Conservation (phyloP, 2,888 invertebrate genomes). For the Macaria notata region DNA sequence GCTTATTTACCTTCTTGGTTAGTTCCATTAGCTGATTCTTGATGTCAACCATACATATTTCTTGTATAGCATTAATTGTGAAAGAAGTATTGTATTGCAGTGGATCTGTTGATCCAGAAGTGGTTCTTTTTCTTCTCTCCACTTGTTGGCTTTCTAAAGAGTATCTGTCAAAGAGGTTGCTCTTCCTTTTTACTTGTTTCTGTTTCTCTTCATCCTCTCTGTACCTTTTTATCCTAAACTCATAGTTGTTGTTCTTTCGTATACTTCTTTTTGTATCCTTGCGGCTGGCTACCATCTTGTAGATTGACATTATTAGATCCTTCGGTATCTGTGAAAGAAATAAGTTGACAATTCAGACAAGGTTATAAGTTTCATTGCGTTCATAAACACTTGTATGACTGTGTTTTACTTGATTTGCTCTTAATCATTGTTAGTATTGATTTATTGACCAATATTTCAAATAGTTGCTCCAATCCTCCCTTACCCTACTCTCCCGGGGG, state of each 20-base stretch:
- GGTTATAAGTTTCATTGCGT: too few species aligned
- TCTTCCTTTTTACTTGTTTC: conserved; percentile 69
- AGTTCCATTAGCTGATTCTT: conserved; percentile 68
- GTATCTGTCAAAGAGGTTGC: conserved; percentile 70
- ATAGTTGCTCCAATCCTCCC: neutral
- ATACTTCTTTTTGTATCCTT: conserved; percentile 83
- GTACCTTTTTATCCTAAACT: conserved; percentile 59
- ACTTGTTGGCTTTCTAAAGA: conserved; percentile 70
- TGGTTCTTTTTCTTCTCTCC: conserved; percentile 63
- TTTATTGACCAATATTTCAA: too few species aligned
- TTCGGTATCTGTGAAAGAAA: conserved; percentile 83
- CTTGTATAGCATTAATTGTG: conserved; percentile 71
- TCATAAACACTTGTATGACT: too few species aligned
- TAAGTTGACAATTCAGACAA: neutral
- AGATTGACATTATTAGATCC: conserved; percentile 87
- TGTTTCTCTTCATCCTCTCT: conserved; percentile 56
- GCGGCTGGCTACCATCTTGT: conserved; percentile 87
- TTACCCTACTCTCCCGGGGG: conserved; percentile 87
- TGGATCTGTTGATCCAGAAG: conserved; percentile 52
- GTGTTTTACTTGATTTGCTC: too few species aligned
- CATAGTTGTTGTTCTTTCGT: conserved; percentile 73
- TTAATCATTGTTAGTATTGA: too few species aligned
- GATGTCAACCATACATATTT: conserved; percentile 75
- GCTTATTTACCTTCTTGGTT: conserved; percentile 66
- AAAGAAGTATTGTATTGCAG: conserved; percentile 53